These are phyloP conservation scores for Hippocampus guttulatus DNA, from an alignment of 2,113 vertebrate species.

Conservation along the genomic window DNA sequence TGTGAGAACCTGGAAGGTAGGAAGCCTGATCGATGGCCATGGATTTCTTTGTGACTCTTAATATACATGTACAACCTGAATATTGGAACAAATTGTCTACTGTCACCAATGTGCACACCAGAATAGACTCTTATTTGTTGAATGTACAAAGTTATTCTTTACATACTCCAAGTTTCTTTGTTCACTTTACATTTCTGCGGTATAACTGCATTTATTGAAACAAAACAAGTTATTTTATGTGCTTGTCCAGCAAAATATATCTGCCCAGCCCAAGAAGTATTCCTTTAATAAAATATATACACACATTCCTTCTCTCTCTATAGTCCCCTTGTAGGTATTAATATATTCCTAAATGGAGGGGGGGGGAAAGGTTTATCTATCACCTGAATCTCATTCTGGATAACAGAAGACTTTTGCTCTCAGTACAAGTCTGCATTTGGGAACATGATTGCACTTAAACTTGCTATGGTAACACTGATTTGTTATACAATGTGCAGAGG, in stretches of 20 bases:
- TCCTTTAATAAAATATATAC: slow-evolving; percentile 73
- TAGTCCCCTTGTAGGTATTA: slow-evolving; percentile 60
- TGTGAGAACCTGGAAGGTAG: slow-evolving; percentile 1
- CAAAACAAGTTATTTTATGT: slow-evolving; percentile 52
- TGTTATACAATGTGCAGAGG: slow-evolving; percentile 83
- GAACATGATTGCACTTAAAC: slow-evolving; percentile 86
- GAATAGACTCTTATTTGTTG: slow-evolving; percentile 9
- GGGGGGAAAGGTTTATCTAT: slow-evolving; percentile 38
- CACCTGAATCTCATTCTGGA: slow-evolving; percentile 81
- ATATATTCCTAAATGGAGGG: slow-evolving; percentile 56
- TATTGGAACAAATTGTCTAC: slow-evolving; percentile 2
- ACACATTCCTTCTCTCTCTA: slow-evolving; percentile 68
- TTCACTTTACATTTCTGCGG: slow-evolving; percentile 1
- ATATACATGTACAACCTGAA: slow-evolving; percentile 9
- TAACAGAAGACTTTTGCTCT: slow-evolving; percentile 75
- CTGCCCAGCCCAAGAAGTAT: slow-evolving; percentile 60
- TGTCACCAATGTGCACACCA: slow-evolving; percentile 2
- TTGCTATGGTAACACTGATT: slow-evolving; percentile 90
- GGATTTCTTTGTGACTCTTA: slow-evolving; percentile 1
- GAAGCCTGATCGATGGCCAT: slow-evolving; percentile 4
- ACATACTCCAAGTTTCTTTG: slow-evolving; percentile 1
- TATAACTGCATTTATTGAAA: slow-evolving; percentile 21
- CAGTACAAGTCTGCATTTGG: slow-evolving; percentile 74
- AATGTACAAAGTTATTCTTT: slow-evolving; percentile 12
- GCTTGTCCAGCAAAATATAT: slow-evolving; percentile 74